These are phyloP conservation scores for Maccullochella peelii DNA, from an alignment of 2,113 vertebrate genomes.

Conservation along the genomic window DNA sequence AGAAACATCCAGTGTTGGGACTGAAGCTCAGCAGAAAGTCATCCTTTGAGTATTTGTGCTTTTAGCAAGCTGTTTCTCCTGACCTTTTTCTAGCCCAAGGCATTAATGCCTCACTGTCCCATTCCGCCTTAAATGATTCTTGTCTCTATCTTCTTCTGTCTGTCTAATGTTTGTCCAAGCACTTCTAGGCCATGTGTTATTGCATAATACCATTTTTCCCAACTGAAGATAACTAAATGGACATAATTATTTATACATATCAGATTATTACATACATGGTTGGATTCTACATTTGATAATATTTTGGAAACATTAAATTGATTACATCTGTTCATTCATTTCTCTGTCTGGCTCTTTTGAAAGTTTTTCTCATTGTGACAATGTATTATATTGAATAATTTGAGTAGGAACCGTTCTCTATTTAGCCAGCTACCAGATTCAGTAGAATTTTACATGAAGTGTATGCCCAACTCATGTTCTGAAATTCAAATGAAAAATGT, in stretches of 20 bases:
- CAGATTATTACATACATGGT: too few relatives aligned
- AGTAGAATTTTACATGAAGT: too few relatives aligned
- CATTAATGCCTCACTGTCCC: background rate
- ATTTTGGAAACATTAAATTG: background rate
- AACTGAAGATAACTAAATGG: background rate
- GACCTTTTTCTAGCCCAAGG: background rate
- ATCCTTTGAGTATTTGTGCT: conserved; percentile 17
- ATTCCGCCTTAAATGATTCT: background rate
- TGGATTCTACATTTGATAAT: background rate
- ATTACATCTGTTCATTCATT: background rate
- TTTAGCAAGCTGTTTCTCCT: background rate
- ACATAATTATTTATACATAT: background rate
- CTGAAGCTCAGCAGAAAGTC: background rate
- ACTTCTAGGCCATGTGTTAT: background rate
- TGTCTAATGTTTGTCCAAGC: background rate
- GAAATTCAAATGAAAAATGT: background rate
- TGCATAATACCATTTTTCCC: background rate
- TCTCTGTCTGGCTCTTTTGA: background rate
- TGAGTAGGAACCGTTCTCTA: background rate
- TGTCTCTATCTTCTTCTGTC: background rate
- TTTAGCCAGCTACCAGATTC: background rate
- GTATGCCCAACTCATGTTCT: too few relatives aligned
- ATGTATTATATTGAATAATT: background rate
- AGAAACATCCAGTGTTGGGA: conserved; percentile 10
- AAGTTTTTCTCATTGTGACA: background rate